Percentiles rank a stretch among this genome's conserved stretches.
Evolutionary conservation across 2,797 vertebrate species (phyloP).

Genomic region (Xiphophorus birchmanni): DNA sequence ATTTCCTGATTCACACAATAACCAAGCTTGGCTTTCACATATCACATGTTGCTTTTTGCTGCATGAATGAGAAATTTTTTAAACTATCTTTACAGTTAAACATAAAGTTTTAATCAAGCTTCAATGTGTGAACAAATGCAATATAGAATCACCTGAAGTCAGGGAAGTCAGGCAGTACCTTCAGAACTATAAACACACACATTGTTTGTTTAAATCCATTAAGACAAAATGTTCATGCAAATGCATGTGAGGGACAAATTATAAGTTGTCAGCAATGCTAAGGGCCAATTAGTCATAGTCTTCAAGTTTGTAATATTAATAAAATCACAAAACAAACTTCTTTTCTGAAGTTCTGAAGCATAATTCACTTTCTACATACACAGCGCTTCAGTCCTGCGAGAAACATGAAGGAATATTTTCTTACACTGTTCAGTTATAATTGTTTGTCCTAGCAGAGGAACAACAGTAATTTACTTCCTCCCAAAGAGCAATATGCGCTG

Average conservation of each 20-base stretch:
- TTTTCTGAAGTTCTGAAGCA: neutral
- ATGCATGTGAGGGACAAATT: neutral
- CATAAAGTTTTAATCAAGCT: neutral
- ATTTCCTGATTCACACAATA: neutral
- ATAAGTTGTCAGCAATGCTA: neutral
- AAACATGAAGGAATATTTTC: neutral
- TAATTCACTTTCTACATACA: neutral
- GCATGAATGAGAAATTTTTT: neutral
- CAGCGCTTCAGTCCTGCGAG: neutral
- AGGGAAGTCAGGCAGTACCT: neutral
- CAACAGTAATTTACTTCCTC: conserved; percentile 47
- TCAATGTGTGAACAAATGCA: neutral
- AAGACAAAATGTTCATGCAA: neutral
- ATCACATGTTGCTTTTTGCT: neutral
- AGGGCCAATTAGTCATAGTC: neutral
- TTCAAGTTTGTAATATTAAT: neutral
- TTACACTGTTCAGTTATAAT: neutral
- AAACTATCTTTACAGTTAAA: neutral
- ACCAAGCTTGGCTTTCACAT: neutral
- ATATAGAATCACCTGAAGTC: neutral
- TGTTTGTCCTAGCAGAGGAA: conserved; percentile 18
- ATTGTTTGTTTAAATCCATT: neutral
- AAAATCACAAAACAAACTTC: neutral
- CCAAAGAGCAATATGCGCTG: conserved; percentile 47
- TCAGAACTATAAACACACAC: neutral